Base-by-base conservation (phyloP, 2,797 vertebrate genomes). In the Eupleurogrammus muticus region DNA sequence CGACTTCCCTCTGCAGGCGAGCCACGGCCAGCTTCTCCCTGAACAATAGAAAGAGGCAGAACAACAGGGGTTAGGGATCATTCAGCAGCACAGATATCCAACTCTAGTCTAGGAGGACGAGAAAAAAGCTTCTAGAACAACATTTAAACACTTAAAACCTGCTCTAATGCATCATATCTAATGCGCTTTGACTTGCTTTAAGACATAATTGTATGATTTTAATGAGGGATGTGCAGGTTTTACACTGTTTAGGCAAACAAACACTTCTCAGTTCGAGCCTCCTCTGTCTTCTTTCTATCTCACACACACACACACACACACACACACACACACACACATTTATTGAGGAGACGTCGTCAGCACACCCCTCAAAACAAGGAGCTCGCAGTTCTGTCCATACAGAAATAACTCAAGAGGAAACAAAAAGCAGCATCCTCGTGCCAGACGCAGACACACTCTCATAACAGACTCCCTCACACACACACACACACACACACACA, bases 11-110 rank as follows among this genome's bases (percentile, higher is more conserved):
- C 94, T 97, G 96, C 88, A 97, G 93, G 77, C 92, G 94, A 92
- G 95, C 95, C 95, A 96, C 94, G 73, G 95, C 96, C 93, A 97
- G 89, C 92, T 97, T 97, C 92, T 97, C 96, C 94, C 96, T 97
- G 73, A 70, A 85, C 57, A 73, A 50, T 64, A 53, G 59, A 11
- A 20, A 57, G 19, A 32, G 44, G 19, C 19, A 36, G 68, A 90
- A 66, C 7, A 32, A 51, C 50, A 55, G 58, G 65, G 71, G n/a
- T n/a, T n/a, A 71, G 71, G 81, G 28, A 6, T 28, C 28, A 28
- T 28, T 28, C 28, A 47, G 46, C 46, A 12, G 19, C 46, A 47
- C 1, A 9, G 6, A 2, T 7, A 44, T 44, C 40, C 40, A 44
- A 17, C 16, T 17, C 4, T 24, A 42, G 12, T 28, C 12, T 1